phyloP scores from a whole-genome alignment of 64 coral and sea anemone species.

The Hydrozoanthus tunicans region DNA sequence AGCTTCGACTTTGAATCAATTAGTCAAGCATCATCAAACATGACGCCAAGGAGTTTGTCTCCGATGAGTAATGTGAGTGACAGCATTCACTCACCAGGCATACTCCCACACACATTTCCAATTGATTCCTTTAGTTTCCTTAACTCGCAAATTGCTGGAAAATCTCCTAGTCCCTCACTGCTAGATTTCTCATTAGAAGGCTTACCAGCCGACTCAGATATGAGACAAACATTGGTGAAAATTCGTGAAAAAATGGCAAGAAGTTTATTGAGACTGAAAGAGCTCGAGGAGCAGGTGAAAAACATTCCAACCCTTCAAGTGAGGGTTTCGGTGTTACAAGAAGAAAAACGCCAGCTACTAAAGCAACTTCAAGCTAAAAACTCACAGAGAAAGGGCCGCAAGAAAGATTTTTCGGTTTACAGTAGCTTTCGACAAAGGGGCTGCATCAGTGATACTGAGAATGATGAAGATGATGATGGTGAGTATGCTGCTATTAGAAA shows the following conservation, averaged over 20 bases:
- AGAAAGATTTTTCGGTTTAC: slow-evolving; percentile 61
- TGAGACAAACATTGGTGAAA: slow-evolving; percentile 70
- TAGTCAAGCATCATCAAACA: slow-evolving; percentile 71
- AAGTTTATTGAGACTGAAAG: slow-evolving; percentile 80
- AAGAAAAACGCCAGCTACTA: slow-evolving; percentile 90
- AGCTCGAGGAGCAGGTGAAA: slow-evolving; percentile 89
- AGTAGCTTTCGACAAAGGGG: slow-evolving; percentile 67
- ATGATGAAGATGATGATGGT: slow-evolving; percentile 71
- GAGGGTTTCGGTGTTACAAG: slow-evolving; percentile 92
- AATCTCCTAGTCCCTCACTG: slow-evolving; percentile 47
- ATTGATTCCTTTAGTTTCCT: slow-evolving; percentile 20
- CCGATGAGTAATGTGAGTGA: slow-evolving; percentile 57
- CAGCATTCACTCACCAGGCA: slow-evolving; percentile 39
- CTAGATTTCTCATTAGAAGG: slow-evolving; percentile 85
- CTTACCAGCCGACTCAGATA: slow-evolving; percentile 84
- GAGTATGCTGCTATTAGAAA: slow-evolving; percentile 73
- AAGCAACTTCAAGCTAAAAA: slow-evolving; percentile 83
- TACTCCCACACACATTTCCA: neutral
- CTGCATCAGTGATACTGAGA: slow-evolving; percentile 91
- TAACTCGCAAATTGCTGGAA: neutral
- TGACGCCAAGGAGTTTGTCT: slow-evolving; percentile 70
- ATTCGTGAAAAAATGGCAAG: slow-evolving; percentile 92
- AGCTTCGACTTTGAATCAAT: slow-evolving; percentile 64
- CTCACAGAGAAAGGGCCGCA: slow-evolving; percentile 60
- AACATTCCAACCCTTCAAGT: slow-evolving; percentile 93